Percentiles rank a stretch among this genome's conserved stretches.
Conservation (phyloP, 2,888 invertebrate species). For the Apocheima hispidaria region DNA sequence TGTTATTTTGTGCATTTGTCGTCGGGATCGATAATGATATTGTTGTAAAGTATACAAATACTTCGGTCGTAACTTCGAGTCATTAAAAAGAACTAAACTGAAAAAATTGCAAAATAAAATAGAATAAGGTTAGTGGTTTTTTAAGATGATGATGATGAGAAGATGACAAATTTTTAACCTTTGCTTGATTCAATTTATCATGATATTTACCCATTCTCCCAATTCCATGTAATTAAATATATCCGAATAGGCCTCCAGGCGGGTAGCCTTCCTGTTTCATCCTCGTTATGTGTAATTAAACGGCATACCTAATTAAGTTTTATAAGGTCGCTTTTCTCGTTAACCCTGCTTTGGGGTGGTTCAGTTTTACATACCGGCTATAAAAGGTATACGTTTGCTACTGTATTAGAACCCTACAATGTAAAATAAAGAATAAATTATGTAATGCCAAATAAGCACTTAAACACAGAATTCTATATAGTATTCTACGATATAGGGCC, state of each 20-base stretch:
- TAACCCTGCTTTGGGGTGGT: slow-evolving; percentile 43
- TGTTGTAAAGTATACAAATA: no score
- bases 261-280: slow-evolving; percentile 40
- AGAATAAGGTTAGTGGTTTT: neutral
- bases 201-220: slow-evolving; percentile 7
- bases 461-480: no score
- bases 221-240: slow-evolving; percentile 24
- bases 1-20: no score
- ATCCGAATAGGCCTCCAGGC: slow-evolving; percentile 29
- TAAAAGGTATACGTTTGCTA: slow-evolving; percentile 7
- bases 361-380: slow-evolving; percentile 35
- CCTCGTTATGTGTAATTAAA: slow-evolving; percentile 44
- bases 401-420: no score
- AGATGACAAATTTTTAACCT: slow-evolving; percentile 6
- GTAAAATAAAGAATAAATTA: no score
- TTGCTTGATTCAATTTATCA: slow-evolving; percentile 1
- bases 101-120: no score
- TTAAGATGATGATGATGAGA: no score
- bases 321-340: slow-evolving; percentile 46
- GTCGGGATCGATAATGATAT: no score
- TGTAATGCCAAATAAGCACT: no score
- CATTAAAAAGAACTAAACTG: no score
- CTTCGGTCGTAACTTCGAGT: no score
- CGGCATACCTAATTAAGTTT: slow-evolving; percentile 46
- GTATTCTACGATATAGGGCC: no score